Conservation (phyloP, 2,797 vertebrate species). For the Fundulus diaphanus region DNA sequence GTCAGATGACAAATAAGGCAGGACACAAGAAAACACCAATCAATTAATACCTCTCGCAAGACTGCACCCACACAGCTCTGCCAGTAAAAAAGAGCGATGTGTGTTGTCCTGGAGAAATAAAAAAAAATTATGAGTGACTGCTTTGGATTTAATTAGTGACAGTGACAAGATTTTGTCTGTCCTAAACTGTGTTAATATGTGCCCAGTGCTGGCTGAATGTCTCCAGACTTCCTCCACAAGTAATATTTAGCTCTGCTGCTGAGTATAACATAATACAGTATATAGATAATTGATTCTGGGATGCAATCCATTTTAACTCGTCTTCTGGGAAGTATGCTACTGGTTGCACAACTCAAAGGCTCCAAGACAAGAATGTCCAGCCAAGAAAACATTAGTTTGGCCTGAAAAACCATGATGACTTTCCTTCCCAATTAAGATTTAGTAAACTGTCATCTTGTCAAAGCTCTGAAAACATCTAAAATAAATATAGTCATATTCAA, state of each 20-base stretch:
- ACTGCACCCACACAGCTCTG: constrained; percentile 19
- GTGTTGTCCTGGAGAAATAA: constrained; percentile 13
- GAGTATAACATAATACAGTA: constrained; percentile 62
- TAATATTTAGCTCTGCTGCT: constrained; percentile 34
- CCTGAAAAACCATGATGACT: constrained; percentile 35
- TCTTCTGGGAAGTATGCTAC: constrained; percentile 56
- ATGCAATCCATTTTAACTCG: constrained; percentile 53
- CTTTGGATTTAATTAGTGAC: constrained; percentile 60
- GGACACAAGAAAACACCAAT: constrained; percentile 56
- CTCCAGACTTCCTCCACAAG: constrained; percentile 33
- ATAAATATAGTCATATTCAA: too few relatives aligned
- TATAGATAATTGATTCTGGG: constrained; percentile 70
- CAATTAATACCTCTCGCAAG: constrained; percentile 51
- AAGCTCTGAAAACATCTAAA: not conserved
- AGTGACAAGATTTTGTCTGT: constrained; percentile 27
- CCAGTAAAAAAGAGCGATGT: constrained; percentile 34
- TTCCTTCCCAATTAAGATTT: constrained; percentile 35
- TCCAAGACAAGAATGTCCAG: constrained; percentile 26
- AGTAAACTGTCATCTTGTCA: constrained; percentile 23
- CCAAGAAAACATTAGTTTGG: constrained; percentile 47
- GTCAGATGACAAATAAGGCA: constrained; percentile 64
- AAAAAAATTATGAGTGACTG: constrained; percentile 43
- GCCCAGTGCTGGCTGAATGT: constrained; percentile 32
- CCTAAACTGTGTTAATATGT: constrained; percentile 51
- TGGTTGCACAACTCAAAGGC: constrained; percentile 45